Evolutionary conservation across 2,888 invertebrate species (phyloP), one percentile per base, ranked within the genome.

Genomic region (Drosophila putrida): DNA sequence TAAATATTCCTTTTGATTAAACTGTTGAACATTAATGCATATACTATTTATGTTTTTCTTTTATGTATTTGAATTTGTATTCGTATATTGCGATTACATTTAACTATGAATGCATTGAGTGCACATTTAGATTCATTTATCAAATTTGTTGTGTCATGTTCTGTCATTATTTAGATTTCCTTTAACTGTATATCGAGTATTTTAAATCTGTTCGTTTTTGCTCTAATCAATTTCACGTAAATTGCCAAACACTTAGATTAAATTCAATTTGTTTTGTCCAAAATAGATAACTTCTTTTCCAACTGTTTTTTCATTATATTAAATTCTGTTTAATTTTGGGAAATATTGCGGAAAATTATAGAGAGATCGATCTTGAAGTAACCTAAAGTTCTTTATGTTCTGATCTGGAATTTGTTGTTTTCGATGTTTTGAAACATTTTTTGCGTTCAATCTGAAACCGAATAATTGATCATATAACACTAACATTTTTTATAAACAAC

Each of bases 371-470:
- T 8, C 11, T 53, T n/a, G 28, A 50, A 35, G 11, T 27, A 28
- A 39, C 41, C 28, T 36, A 15, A 60, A 53, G 43, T 28, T 41
- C 49, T 15, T 49, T 9, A 11, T 28, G 15, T 31, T 25, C 46
- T 33, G 41, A n/a, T 27, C 15, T 38, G 11, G 57, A 67, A 36
- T 44, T 49, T 20, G n/a, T 35, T 76, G 60, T 64, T 50, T 82
- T 82, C 76, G 86, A 80, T 80, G 78, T 85, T 53, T 69, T 69
- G 71, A 81, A 78, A 80, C 83, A 31, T 63, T 72, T 62, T 61
- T 80, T 58, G 62, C 25, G 59, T 46, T 67, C 38, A 31, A 82
- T 81, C 86, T 82, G 82, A 83, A 83, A 83, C 87, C 82, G 82
- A 82, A 82, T 41, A 55, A 59, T 59, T 70, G 41, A 13, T 58